Evolutionary conservation across 2,113 vertebrate genomes (phyloP).

Genomic region (Ceyx melanurus): DNA sequence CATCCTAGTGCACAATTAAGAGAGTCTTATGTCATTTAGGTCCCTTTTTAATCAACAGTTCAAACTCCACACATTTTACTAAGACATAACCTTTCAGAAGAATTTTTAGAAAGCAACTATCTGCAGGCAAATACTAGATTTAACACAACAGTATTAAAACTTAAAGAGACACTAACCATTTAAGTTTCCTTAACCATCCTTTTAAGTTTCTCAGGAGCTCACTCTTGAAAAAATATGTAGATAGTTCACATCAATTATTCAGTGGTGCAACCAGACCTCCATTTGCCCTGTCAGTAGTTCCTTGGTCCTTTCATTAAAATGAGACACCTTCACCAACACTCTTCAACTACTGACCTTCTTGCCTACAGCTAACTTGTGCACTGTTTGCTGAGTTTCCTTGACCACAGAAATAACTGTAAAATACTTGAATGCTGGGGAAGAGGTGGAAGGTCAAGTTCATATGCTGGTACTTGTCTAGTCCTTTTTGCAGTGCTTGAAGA

Average conservation of each 20-base stretch:
- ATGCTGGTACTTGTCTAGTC: not conserved
- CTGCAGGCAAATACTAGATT: not conserved
- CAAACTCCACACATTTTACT: not conserved
- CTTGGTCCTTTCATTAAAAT: not conserved
- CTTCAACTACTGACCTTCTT: not conserved
- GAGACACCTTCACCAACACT: not conserved
- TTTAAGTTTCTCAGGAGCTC: not conserved
- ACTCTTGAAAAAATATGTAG: not conserved
- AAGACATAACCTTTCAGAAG: not conserved
- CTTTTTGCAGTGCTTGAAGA: rapidly evolving
- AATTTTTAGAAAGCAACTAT: not conserved
- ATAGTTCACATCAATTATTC: not conserved
- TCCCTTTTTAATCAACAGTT: not conserved
- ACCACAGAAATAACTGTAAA: not conserved
- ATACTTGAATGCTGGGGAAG: not conserved
- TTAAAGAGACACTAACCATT: not conserved
- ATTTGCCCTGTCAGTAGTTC: not conserved
- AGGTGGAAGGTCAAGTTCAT: not conserved
- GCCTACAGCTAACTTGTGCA: not conserved
- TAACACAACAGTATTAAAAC: not conserved
- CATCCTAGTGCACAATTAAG: not conserved
- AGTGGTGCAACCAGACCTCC: not conserved
- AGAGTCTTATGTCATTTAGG: not conserved
- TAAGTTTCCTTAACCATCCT: not conserved
- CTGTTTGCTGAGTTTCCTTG: not conserved